Evolutionary conservation across 2,888 invertebrate genomes (phyloP).

Genomic region (Mythimna lalbum): DNA sequence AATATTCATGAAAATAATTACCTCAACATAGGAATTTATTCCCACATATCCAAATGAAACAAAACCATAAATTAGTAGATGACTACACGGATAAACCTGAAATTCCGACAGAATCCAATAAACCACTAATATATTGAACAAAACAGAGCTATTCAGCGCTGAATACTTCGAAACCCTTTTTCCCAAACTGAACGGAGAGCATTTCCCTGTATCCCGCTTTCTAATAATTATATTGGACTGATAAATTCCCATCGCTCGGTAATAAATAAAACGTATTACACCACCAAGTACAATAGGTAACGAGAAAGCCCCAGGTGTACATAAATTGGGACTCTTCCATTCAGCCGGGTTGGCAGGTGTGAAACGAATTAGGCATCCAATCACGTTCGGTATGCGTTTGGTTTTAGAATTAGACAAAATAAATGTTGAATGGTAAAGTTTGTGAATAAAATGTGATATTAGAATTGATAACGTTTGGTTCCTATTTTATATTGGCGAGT

Average conservation of each 20-base stretch:
- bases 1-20: constrained; percentile 4
- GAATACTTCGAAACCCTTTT: constrained; percentile 14
- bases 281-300: constrained; percentile 38
- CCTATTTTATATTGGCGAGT: no score
- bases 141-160: constrained; percentile 15
- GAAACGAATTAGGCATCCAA: constrained; percentile 62
- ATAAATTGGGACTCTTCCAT: constrained; percentile 52
- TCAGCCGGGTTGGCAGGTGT: constrained; percentile 58
- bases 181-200: constrained; percentile 1
- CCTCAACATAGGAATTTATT: not conserved
- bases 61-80: constrained; percentile 9
- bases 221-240: constrained; percentile 40
- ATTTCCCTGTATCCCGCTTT: constrained; percentile 15
- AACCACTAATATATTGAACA: constrained; percentile 13
- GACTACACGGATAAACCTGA: not conserved
- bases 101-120: constrained; percentile 29
- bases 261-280: constrained; percentile 58
- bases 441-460: not conserved
- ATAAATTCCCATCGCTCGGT: constrained; percentile 28
- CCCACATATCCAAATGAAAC: not conserved
- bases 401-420: constrained; percentile 53
- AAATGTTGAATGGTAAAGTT: constrained; percentile 8
- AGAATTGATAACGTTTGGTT: no score
- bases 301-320: constrained; percentile 26
- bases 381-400: constrained; percentile 54